Evolutionary conservation across 2,797 vertebrate species (phyloP).

Genomic region (Parotocinclus haroldoi): DNA sequence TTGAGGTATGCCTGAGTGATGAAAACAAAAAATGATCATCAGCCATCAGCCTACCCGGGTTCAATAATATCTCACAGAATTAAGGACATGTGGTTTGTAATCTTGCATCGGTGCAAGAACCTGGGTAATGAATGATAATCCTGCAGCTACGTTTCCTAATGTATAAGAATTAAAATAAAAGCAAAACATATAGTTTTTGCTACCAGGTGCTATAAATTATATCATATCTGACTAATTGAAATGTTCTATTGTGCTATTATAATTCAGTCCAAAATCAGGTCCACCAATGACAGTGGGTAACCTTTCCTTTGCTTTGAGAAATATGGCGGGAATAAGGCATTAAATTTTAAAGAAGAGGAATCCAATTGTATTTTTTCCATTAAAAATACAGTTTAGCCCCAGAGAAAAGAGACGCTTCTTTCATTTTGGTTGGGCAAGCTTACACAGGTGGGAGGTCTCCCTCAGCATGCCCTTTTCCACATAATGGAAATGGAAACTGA

Average conservation of each 20-base stretch:
- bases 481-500: conserved; percentile 69
- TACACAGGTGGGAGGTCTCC: conserved; percentile 70
- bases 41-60: no score
- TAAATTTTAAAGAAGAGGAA: conserved; percentile 74
- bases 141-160: conserved; percentile 39
- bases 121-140: conserved; percentile 45
- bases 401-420: conserved; percentile 70
- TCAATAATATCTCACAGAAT: no score
- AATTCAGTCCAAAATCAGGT: conserved; percentile 50
- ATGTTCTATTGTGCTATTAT: conserved; percentile 22
- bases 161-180: conserved; percentile 47
- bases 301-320: conserved; percentile 52
- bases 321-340: conserved; percentile 73
- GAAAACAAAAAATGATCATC: no score
- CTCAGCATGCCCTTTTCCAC: conserved; percentile 69
- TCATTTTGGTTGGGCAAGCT: conserved; percentile 68
- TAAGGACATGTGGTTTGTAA: no score
- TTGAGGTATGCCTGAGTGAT: neutral
- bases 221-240: conserved; percentile 26
- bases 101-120: conserved; percentile 26
- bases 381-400: conserved; percentile 72
- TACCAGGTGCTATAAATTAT: conserved; percentile 14
- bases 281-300: conserved; percentile 57
- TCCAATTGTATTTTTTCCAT: conserved; percentile 73
- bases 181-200: conserved; percentile 3